Evolutionary conservation across 2,113 vertebrate species (phyloP).

Genomic region (Progne subis): DNA sequence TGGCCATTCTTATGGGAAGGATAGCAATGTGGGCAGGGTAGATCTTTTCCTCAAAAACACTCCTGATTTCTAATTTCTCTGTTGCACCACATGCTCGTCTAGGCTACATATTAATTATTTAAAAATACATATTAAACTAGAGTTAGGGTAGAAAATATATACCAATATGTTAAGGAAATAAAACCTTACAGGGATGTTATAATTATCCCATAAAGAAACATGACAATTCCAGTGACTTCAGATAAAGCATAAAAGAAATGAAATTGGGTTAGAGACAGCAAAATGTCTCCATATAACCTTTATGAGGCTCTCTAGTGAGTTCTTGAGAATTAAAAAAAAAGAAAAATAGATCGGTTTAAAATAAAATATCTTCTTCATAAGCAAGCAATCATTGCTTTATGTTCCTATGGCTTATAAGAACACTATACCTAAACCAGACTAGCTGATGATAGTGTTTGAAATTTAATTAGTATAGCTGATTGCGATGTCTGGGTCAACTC

Average conservation of each 20-base stretch:
- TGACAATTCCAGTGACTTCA: background rate
- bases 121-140: background rate
- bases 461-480: background rate
- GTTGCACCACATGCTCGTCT: background rate
- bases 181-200: background rate
- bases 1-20: background rate
- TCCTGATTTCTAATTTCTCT: background rate
- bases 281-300: conserved; percentile 17
- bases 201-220: conserved; percentile 49
- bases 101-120: conserved; percentile 16
- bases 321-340: background rate
- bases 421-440: background rate
- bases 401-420: background rate
- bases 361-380: conserved; percentile 7
- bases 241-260: conserved; percentile 9
- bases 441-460: background rate
- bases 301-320: background rate
- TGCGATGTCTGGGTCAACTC: background rate
- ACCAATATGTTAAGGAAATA: background rate
- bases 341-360: background rate
- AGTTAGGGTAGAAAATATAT: background rate
- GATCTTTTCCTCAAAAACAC: background rate
- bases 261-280: background rate
- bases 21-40: background rate
- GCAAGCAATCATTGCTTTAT: background rate